These are phyloP conservation scores for Eumacrocentrus americanus DNA, from an alignment of 2,888 invertebrate species.

Conservation along the genomic window DNA sequence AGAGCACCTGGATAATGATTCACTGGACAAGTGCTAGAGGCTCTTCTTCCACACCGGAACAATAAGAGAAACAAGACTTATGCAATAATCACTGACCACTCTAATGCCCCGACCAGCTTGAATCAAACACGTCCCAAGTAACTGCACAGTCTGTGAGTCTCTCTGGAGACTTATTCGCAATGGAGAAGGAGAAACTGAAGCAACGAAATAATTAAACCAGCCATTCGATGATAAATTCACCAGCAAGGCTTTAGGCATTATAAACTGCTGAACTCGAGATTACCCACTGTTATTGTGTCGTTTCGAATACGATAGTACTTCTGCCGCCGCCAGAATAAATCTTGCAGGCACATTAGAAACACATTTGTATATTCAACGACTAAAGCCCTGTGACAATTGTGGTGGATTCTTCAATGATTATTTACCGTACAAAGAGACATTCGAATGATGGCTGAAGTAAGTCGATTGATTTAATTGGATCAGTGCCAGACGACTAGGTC, in stretches of 20 bases:
- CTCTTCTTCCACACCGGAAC: neutral
- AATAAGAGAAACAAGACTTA: neutral
- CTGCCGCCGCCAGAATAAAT: neutral
- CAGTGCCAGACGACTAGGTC: conserved; percentile 24
- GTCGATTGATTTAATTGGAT: conserved; percentile 48
- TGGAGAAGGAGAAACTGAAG: neutral
- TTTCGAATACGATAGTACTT: neutral
- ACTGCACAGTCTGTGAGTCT: neutral
- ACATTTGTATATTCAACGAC: too few species aligned
- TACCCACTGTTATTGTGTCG: too few species aligned
- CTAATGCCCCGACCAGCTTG: too few species aligned
- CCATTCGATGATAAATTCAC: neutral
- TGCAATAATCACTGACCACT: neutral
- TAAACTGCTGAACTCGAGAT: neutral
- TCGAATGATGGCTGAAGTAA: conserved; percentile 31
- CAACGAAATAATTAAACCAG: neutral
- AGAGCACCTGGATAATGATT: neutral
- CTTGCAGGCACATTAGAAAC: conserved; percentile 4
- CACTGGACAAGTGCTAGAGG: neutral
- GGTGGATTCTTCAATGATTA: too few species aligned
- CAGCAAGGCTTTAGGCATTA: conserved; percentile 4
- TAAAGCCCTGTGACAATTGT: too few species aligned
- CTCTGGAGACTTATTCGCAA: neutral
- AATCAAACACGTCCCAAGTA: neutral
- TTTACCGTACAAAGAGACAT: conserved; percentile 10